Base-by-base conservation (phyloP, 2,888 invertebrate genomes). In the Leptopilina drosophilae region DNA sequence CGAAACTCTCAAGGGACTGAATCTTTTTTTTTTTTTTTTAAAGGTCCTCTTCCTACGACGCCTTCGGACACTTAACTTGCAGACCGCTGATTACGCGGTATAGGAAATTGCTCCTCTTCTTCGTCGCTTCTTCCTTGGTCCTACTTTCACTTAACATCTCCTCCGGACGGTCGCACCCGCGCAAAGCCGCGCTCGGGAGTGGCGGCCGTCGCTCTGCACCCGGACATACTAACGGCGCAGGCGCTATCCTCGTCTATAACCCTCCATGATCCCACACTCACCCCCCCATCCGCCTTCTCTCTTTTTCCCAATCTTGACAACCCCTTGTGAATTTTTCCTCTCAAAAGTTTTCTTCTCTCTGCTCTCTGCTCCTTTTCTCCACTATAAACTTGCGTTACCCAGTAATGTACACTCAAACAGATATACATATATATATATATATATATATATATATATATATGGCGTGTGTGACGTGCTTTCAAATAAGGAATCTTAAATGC, bases 121-220 rank as follows among this genome's bases (percentile, higher is more conserved):
- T 81, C 76, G 80, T 82, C 78, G 80, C 81, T 77, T 79, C 81
- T 83, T 59, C 79, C 79, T 78, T 73, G 81, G 64, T 79, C 81
- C 83, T 83, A 78, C 81, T 76, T 81, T 78, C 81, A 77, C 81
- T 81, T 82, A 76, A 83, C 84, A 84, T 82, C 80, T 82, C 82
- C 80, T 81, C 85, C 84, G 80, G 84, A 81, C 83, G 82, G 80
- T 86, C 85, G 84, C 84, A 86, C 84, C 84, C 86, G 86, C 84
- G 82, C 83, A 86, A 83, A 84, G 84, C 84, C 83, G 91, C 90
- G 92, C 90, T 90, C 90, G 91, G 91, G 91, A 92, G 92, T 92
- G 92, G 92, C 91, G 91, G 88, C 90, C 89, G 88, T 90, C 91
- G 90, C 89, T 90, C 93, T 93, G 92, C 92, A 92, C 93, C 92